Evolutionary conservation across 2,888 invertebrate species (phyloP), one percentile per base, ranked within the genome.

Genomic region (Pristionchus mayeri): DNA sequence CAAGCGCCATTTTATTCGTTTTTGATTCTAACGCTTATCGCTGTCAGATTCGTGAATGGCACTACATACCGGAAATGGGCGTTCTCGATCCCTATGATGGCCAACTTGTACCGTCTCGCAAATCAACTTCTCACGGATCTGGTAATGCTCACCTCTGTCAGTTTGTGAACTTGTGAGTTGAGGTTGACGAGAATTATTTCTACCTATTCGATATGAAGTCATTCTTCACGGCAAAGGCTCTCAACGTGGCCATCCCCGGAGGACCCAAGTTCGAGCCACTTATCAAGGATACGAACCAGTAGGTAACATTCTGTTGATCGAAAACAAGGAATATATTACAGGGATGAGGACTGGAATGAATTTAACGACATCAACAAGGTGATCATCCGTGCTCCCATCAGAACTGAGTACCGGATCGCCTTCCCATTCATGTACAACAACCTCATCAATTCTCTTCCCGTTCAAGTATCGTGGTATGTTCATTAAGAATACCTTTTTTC

Each of bases 291-390:
- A 96, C 97, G 91, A 97, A 97, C 83, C 97, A 96, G 96, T 96
- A 94, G 94, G 95, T 83, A n/a, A 63, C 21, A 34, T 52, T 18
- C 9, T 79, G 11, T 76, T 44, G 30, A 4, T 63, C 3, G 11
- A 6, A 11, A 27, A 4, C 9, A 63, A 63, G n/a, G 11, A 75
- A 16, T 75, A 13, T 75, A 82, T 87, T 89, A 63, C 86, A 96
- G 97, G 1, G 99, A 99, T 94, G 99, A 99, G 94, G 99, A 99
- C 93, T 99, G 99, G 99, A 99, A 99, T 94, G 99, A 99, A 94
- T 99, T 99, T 93, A 99, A 99, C 94, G 99, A 99, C 93, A 99
- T 99, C 90, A 99, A 99, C 94, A 99, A 99, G 94, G 98, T 99
- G 91, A 99, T 99, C 88, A 99, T 99, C 90, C 95, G 99, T 13